These are phyloP conservation scores for Epistrophe eligans DNA, from an alignment of 2,888 invertebrate species.

Conservation along the genomic window DNA sequence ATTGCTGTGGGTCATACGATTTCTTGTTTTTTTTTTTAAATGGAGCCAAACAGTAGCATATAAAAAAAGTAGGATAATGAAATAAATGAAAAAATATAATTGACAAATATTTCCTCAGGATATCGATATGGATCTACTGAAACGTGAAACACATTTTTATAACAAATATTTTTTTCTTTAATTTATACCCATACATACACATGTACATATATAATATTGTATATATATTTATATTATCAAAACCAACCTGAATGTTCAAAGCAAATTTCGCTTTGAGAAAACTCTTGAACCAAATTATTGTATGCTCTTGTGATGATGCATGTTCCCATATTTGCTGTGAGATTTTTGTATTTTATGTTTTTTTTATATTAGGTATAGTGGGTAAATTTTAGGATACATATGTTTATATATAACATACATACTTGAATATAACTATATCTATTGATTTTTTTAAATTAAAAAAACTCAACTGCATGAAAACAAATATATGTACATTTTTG, in stretches of 20 bases:
- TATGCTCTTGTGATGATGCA: neutral
- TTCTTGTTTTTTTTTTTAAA: no score
- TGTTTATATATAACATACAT: no score
- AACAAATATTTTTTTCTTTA: neutral
- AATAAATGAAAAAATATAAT: constrained; percentile 21
- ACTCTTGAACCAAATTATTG: neutral
- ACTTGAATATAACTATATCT: no score
- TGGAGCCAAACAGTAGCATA: neutral
- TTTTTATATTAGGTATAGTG: neutral
- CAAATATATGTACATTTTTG: neutral
- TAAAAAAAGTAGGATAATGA: neutral
- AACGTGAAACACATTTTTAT: constrained; percentile 13
- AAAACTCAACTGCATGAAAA: neutral
- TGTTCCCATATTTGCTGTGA: constrained; percentile 2
- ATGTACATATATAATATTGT: neutral
- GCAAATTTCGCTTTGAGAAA: constrained; percentile 13
- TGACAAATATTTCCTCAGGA: constrained; percentile 21
- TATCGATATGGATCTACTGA: constrained; percentile 45
- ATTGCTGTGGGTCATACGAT: neutral
- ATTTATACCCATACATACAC: no score
- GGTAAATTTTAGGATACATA: no score
- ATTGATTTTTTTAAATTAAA: constrained; percentile 7
- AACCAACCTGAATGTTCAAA: constrained; percentile 16
- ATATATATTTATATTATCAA: constrained; percentile 28
- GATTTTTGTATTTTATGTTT: constrained; percentile 10